These are phyloP conservation scores for Turnix velox DNA, from an alignment of 2,113 vertebrate species.

Conservation along the genomic window DNA sequence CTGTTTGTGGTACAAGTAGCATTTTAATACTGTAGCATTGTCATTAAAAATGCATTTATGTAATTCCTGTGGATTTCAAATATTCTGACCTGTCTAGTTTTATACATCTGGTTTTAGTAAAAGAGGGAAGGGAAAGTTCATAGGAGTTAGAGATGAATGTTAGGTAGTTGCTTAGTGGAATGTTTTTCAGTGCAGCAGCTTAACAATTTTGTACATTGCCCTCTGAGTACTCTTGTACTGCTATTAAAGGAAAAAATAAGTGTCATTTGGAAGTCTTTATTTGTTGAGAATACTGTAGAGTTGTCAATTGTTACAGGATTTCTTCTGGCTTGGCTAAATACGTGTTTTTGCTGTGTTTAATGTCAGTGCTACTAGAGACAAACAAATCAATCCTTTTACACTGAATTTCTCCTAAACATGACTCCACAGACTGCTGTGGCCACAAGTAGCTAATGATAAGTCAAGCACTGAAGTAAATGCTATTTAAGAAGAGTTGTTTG, in stretches of 20 bases:
- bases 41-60: not conserved
- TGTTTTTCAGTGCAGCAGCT: not conserved
- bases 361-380: not conserved
- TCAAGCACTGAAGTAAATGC: not conserved
- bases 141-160: not conserved
- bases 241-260: not conserved
- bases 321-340: not conserved
- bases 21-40: not conserved
- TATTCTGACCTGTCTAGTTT: not conserved
- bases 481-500: rapidly evolving
- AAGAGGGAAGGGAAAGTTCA: not conserved
- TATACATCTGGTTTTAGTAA: not conserved
- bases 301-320: not conserved
- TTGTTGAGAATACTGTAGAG: not conserved
- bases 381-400: not conserved
- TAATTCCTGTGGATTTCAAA: not conserved
- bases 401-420: not conserved
- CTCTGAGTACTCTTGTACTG: not conserved
- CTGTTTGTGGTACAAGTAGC: not conserved
- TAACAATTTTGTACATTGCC: not conserved
- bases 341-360: not conserved
- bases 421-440: not conserved
- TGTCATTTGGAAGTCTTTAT: not conserved
- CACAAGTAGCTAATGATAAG: not conserved
- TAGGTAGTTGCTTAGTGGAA: not conserved